Evolutionary conservation across 2,113 vertebrate genomes (phyloP).

Genomic region (Syngnathus typhle): DNA sequence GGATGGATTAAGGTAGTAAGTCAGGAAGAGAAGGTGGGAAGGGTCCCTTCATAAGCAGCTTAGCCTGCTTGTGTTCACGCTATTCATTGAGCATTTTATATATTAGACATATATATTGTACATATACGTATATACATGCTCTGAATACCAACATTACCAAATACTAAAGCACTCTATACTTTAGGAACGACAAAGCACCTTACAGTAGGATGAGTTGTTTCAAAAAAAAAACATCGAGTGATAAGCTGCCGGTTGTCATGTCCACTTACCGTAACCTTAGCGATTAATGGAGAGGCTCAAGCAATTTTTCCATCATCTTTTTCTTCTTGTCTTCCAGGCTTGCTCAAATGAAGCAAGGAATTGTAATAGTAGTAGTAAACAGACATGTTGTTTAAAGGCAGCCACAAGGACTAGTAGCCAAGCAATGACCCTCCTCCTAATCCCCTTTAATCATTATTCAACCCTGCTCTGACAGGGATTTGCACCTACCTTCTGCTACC

Average conservation of each 20-base stretch:
- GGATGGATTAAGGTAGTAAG: constrained; percentile 38
- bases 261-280: constrained; percentile 21
- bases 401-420: constrained; percentile 34
- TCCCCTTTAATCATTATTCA: constrained; percentile 74
- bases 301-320: constrained; percentile 12
- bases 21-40: constrained; percentile 27
- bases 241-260: background rate
- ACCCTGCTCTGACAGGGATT: constrained; percentile 64
- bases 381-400: constrained; percentile 28
- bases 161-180: background rate
- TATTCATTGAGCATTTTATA: background rate
- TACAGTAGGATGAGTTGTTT: constrained; percentile 1
- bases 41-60: constrained; percentile 58
- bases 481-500: constrained; percentile 68
- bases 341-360: constrained; percentile 14
- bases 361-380: constrained; percentile 12
- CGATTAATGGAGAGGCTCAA: constrained; percentile 3
- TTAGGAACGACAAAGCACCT: background rate
- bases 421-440: constrained; percentile 62
- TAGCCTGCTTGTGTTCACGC: constrained; percentile 35
- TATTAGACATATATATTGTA: background rate
- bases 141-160: background rate
- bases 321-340: constrained; percentile 11
- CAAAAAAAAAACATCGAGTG: background rate
- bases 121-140: background rate